phyloP scores from a whole-genome alignment of 2,113 vertebrate species.

The Lates calcarifer region DNA sequence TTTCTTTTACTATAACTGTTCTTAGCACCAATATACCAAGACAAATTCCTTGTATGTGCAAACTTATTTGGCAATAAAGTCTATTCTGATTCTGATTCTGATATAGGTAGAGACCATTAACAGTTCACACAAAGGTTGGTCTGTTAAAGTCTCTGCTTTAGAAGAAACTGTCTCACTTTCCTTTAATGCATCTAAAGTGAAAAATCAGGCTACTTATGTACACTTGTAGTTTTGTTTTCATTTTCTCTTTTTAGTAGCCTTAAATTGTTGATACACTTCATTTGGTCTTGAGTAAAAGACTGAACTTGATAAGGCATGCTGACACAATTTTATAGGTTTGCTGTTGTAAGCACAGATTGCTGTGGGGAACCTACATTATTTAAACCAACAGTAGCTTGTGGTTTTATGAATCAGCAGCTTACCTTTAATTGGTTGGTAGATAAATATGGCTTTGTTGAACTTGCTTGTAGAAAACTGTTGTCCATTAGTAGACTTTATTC shows the following conservation, averaged over 20 bases:
- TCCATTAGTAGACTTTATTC: slow-evolving; percentile 2
- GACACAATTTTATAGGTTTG: slow-evolving; percentile 19
- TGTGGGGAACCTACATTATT: slow-evolving; percentile 36
- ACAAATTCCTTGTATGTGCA: no score
- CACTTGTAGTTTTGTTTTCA: neutral
- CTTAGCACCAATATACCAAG: no score
- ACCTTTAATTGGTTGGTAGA: slow-evolving; percentile 5
- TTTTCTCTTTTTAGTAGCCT: neutral
- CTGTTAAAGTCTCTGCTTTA: neutral
- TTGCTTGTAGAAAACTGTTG: neutral
- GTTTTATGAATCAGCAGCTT: slow-evolving; percentile 53
- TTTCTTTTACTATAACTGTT: no score
- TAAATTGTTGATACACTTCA: neutral
- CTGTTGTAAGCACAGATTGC: slow-evolving; percentile 21
- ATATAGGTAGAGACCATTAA: no score
- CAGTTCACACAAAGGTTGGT: no score
- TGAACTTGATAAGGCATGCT: slow-evolving; percentile 24
- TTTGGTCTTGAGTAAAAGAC: slow-evolving; percentile 7
- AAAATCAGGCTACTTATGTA: neutral
- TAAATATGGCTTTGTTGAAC: slow-evolving; percentile 26
- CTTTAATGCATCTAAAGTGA: neutral
- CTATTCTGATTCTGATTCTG: no score
- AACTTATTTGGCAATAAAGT: no score
- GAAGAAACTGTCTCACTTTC: neutral
- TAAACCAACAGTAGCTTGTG: slow-evolving; percentile 32